Percentiles rank a stretch among this genome's conserved stretches.
Evolutionary conservation across 1,140 invertebrate species (phyloP).

Genomic region (Reticulitermes speratus): DNA sequence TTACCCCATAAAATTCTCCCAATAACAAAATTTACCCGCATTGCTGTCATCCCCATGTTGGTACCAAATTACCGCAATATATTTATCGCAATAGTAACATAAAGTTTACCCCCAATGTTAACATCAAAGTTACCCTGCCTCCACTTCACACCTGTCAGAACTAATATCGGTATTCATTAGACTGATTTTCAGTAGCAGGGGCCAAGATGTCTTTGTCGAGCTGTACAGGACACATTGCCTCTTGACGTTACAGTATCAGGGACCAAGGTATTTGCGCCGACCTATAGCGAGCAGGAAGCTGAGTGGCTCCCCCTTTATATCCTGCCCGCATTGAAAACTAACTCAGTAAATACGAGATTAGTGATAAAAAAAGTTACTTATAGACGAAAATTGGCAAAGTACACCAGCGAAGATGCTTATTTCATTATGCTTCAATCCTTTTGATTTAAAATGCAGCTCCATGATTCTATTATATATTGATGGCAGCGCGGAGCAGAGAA

Average conservation of each 20-base stretch:
- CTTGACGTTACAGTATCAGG: not conserved
- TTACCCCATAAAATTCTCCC: no score
- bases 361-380: conserved; percentile 29
- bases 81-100: no score
- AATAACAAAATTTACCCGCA: no score
- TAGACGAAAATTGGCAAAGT: conserved; percentile 36
- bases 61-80: no score
- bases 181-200: not conserved
- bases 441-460: conserved; percentile 36
- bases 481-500: conserved; percentile 11
- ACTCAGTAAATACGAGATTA: conserved; percentile 33
- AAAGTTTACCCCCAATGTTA: no score
- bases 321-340: conserved; percentile 31
- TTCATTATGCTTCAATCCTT: conserved; percentile 36
- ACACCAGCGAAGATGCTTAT: conserved; percentile 35
- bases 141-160: no score
- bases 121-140: no score
- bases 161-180: no score
- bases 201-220: not conserved
- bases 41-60: no score
- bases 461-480: conserved; percentile 35
- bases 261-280: not conserved
- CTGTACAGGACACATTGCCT: not conserved
- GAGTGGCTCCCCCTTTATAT: conserved; percentile 2
- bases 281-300: not conserved